Evolutionary conservation across 2,797 vertebrate species (phyloP).

Genomic region (Crenuchus spilurus): DNA sequence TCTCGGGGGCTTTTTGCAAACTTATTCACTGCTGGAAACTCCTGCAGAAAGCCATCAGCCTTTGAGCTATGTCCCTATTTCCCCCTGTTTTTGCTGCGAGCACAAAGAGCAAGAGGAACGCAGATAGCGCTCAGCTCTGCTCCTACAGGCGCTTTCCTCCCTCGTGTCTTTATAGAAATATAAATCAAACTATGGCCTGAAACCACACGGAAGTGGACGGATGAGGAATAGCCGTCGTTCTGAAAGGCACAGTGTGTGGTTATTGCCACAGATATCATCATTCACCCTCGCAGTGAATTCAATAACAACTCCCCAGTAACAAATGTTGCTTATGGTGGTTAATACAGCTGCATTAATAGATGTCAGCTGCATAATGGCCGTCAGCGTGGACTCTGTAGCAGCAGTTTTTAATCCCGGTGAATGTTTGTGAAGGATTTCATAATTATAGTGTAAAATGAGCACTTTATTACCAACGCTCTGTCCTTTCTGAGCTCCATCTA

Average conservation of each 20-base stretch:
- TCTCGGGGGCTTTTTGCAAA: slow-evolving; percentile 37
- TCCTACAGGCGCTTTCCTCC: slow-evolving; percentile 8
- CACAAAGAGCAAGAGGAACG: slow-evolving; percentile 25
- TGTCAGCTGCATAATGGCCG: background rate
- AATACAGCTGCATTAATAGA: slow-evolving; percentile 27
- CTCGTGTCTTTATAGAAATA: slow-evolving; percentile 24
- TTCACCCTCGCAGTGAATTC: slow-evolving; percentile 22
- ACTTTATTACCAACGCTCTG: too few relatives aligned
- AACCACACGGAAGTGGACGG: background rate
- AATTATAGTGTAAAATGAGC: too few relatives aligned
- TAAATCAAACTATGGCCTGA: slow-evolving; percentile 24
- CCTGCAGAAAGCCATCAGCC: slow-evolving; percentile 37
- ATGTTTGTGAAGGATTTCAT: too few relatives aligned
- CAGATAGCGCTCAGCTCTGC: background rate
- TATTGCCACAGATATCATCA: slow-evolving; percentile 3
- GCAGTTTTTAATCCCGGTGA: too few relatives aligned
- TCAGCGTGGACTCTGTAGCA: background rate
- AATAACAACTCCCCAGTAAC: slow-evolving; percentile 29
- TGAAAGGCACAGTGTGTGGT: slow-evolving; percentile 14
- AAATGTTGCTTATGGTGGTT: slow-evolving; percentile 16
- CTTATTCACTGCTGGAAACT: slow-evolving; percentile 41
- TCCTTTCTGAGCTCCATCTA: too few relatives aligned
- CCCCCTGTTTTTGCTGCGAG: slow-evolving; percentile 18
- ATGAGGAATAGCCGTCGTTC: background rate
- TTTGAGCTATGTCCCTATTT: slow-evolving; percentile 38